A percentile compares a stretch with the other conserved stretches of the same genome.
Evolutionary conservation across 2,888 invertebrate species (phyloP).

Genomic region (Aleiodes testaceus): DNA sequence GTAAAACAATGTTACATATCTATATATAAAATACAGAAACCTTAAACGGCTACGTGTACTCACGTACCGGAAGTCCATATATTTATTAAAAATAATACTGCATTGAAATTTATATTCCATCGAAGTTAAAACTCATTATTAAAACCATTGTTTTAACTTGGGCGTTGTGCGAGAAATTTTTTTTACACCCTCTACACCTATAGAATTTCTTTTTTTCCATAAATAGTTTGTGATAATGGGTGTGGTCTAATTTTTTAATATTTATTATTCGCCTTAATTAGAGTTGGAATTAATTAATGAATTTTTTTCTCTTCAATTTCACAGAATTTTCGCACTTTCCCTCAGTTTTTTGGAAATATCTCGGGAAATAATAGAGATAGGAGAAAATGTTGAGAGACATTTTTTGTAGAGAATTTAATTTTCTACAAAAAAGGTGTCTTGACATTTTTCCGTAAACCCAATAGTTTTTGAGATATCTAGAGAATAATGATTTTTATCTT

Average conservation of each 20-base stretch:
- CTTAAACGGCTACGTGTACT: conserved; percentile 40
- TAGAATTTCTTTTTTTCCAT: conserved; percentile 5
- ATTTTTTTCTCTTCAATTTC: background rate
- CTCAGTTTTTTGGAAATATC: too few relatives aligned
- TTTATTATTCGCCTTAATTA: background rate
- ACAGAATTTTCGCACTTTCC: background rate
- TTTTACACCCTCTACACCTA: background rate
- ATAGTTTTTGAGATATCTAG: background rate
- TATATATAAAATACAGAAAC: background rate
- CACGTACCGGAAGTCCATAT: conserved; percentile 46
- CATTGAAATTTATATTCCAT: conserved; percentile 30
- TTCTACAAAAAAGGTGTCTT: too few relatives aligned
- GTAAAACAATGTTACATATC: conserved; percentile 35
- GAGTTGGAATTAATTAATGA: conserved; percentile 2
- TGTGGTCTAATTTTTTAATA: conserved; percentile 26
- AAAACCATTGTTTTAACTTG: conserved; percentile 36
- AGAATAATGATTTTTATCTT: background rate
- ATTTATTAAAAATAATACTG: conserved; percentile 33
- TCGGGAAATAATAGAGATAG: too few relatives aligned
- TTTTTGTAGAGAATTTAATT: too few relatives aligned
- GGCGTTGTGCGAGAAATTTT: conserved; percentile 6
- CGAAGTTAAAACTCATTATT: conserved; percentile 34
- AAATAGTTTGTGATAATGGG: conserved; percentile 1
- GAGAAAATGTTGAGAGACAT: too few relatives aligned
- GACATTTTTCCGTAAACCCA: too few relatives aligned